A percentile compares a stretch with the other conserved stretches of the same genome.
Conservation (phyloP, 2,888 invertebrate species). For the Drosophila mulleri region DNA sequence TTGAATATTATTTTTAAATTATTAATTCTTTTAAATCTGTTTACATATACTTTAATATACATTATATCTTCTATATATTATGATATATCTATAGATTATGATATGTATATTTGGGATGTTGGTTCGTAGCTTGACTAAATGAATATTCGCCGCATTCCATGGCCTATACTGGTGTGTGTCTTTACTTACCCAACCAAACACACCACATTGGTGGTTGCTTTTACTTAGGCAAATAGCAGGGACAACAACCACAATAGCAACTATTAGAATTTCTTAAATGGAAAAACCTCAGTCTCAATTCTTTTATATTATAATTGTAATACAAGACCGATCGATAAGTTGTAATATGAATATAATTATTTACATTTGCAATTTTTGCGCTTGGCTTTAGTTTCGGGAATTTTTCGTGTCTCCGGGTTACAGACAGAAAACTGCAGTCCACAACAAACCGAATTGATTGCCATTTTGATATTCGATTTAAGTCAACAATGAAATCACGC, state of each 20-base stretch:
- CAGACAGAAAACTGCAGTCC: constrained; percentile 14
- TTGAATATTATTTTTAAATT: too few species aligned
- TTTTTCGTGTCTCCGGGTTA: background rate
- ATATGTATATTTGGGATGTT: too few species aligned
- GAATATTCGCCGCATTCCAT: background rate
- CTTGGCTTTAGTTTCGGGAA: background rate
- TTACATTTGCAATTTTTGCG: background rate
- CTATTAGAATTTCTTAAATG: background rate
- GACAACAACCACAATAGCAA: constrained; percentile 1
- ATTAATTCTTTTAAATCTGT: too few species aligned
- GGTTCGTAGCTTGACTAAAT: background rate
- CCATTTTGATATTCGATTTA: constrained; percentile 58
- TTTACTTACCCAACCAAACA: constrained; percentile 6
- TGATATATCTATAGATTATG: too few species aligned
- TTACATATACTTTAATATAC: too few species aligned
- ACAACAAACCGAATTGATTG: constrained; percentile 55
- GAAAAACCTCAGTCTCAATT: too few species aligned
- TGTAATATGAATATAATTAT: background rate
- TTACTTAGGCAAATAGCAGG: constrained; percentile 2
- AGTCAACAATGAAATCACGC: constrained; percentile 67
- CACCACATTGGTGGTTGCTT: constrained; percentile 17
- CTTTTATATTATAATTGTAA: too few species aligned
- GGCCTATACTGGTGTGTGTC: background rate
- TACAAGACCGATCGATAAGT: too few species aligned
- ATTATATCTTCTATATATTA: too few species aligned